phyloP scores from a whole-genome alignment of 2,797 vertebrate species.

The Rhodeus uyekii region DNA sequence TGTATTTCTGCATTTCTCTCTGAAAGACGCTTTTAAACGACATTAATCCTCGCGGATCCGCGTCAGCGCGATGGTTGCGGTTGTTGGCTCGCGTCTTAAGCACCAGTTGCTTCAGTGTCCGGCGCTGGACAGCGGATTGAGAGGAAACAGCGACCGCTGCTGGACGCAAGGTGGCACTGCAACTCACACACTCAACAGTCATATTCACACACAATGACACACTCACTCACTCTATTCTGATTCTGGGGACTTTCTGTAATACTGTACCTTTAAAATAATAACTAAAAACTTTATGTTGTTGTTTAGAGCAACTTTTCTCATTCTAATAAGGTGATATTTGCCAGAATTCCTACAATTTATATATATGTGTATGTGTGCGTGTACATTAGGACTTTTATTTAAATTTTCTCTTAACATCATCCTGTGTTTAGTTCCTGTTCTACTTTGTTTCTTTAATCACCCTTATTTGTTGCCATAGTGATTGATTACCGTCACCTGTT shows the following conservation, averaged over 20 bases:
- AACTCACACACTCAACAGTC: no score
- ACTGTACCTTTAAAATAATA: not conserved
- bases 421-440: no score
- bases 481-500: no score
- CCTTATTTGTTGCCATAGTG: no score
- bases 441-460: no score
- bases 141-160: conserved; percentile 62
- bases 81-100: not conserved
- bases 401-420: no score
- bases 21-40: not conserved
- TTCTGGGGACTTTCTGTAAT: no score
- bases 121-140: not conserved
- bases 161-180: conserved; percentile 49
- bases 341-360: not conserved
- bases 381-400: no score
- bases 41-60: not conserved
- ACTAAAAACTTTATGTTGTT: no score
- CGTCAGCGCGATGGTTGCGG: not conserved
- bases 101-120: conserved; percentile 43
- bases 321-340: not conserved
- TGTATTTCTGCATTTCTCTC: not conserved
- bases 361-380: no score
- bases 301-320: not conserved
- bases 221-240: no score
- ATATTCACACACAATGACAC: no score